phyloP scores from a whole-genome alignment of 1,140 invertebrate species.

The Scylla paramamosain region DNA sequence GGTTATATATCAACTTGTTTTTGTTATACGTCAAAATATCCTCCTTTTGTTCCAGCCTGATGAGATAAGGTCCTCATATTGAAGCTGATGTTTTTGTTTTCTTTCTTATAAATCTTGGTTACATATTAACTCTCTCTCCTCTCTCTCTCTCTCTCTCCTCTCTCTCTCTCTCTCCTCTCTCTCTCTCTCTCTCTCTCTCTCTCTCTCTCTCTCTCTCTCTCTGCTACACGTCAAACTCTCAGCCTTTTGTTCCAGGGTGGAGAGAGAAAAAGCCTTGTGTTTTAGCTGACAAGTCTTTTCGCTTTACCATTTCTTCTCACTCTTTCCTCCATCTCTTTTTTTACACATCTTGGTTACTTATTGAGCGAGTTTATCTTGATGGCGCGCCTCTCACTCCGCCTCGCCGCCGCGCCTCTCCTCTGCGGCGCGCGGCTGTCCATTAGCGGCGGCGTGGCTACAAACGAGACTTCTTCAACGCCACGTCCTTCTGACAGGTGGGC shows the following conservation, averaged over 20 bases:
- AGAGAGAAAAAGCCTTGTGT: no score
- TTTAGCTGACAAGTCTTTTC: neutral
- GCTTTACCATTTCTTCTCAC: neutral
- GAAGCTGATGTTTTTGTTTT: neutral
- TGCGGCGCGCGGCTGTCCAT: neutral
- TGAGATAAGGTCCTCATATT: neutral
- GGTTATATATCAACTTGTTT: no score
- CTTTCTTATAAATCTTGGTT: neutral
- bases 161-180: no score
- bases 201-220: no score
- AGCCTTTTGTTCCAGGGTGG: no score
- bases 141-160: no score
- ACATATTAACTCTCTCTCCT: neutral
- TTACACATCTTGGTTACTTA: neutral
- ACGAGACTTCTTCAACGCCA: neutral
- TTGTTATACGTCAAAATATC: neutral
- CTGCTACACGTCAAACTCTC: no score
- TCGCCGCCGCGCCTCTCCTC: neutral
- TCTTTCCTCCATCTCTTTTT: neutral
- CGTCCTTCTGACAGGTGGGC: neutral
- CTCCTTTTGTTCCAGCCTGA: neutral
- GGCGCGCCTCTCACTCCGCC: neutral
- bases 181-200: no score
- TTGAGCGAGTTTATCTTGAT: constrained; percentile 2
- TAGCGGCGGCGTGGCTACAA: neutral